phyloP scores from a whole-genome alignment of 2,888 invertebrate genomes.

The Onchidella celtica region DNA sequence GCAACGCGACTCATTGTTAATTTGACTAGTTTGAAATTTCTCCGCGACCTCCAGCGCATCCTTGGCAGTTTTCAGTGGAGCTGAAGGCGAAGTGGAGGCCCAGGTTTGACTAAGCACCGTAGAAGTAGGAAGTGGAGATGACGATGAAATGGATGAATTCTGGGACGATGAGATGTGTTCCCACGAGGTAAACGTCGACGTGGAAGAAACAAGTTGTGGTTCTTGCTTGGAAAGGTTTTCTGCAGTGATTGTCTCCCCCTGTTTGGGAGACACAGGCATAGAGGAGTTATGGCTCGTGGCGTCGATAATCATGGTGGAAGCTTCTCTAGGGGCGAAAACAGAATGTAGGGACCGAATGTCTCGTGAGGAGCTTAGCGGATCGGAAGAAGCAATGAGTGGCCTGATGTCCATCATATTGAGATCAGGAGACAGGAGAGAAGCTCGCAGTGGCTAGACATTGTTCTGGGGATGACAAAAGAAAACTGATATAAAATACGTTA shows the following conservation, averaged over 20 bases:
- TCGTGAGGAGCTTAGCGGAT: conserved; percentile 38
- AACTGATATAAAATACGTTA: background rate
- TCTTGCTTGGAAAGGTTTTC: conserved; percentile 36
- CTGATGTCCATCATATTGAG: conserved; percentile 55
- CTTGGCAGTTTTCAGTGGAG: background rate
- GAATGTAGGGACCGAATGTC: conserved; percentile 33
- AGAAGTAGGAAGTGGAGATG: conserved; percentile 16
- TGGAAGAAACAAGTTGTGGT: conserved; percentile 29
- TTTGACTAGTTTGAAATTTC: conserved; percentile 11
- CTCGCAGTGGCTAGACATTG: conserved; percentile 15
- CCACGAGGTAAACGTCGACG: conserved; percentile 36
- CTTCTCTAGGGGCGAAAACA: conserved; percentile 11
- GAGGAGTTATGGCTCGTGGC: conserved; percentile 49
- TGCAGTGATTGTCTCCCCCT: conserved; percentile 52
- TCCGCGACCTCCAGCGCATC: conserved; percentile 3
- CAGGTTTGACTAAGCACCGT: conserved; percentile 7
- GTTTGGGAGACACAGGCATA: conserved; percentile 53
- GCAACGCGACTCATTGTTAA: conserved; percentile 7
- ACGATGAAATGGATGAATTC: conserved; percentile 24
- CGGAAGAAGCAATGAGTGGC: conserved; percentile 48
- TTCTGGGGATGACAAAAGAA: conserved; percentile 18
- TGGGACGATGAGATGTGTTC: conserved; percentile 22
- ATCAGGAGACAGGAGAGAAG: background rate
- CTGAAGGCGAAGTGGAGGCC: background rate
- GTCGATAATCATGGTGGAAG: conserved; percentile 53